Evolutionary conservation across 2,888 invertebrate species (phyloP), one percentile per base, ranked within the genome.

Genomic region (Cremastinae sp.): DNA sequence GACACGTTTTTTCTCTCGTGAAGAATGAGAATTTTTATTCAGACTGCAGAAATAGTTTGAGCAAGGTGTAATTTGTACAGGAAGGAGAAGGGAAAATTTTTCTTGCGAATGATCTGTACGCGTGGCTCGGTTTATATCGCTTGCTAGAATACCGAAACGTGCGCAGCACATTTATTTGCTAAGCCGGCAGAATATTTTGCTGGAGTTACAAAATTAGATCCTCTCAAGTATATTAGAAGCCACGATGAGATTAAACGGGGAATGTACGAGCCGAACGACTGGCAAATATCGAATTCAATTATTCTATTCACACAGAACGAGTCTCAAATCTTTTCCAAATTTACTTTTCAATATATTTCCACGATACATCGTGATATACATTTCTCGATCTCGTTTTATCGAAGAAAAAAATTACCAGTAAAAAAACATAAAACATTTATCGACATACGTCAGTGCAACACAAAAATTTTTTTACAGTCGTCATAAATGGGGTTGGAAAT

Each of bases 171-270:
- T 55, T 55, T 55, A 16, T 55, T 35, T 20, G 55, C 55, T 55
- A 55, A 55, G 9, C 55, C 16, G 9, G 55, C 55, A 9, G 55
- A 35, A 35, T 55, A 55, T 9, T 55, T 35, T 9, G 35, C 55
- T 55, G 55, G 55, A 12, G 55, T 35, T 55, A 55, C 55, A 35
- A 55, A 55, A 55, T 55, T 55, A 55, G 55, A 55, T 55, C 55
- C 35, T 12, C 55, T 55, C 28, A 35, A 35, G 55, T 35, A 35
- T 55, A 35, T 35, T n/a, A 55, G 12, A 20, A 12, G 28, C 12
- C 28, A 35, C 22, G 28, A 35, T 28, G 35, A 35, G 35, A 14
- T 55, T 55, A 55, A 55, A 55, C 55, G 12, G 28, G 35, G 55
- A 22, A 35, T 28, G 5, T 35, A 35, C 55, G 3, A 55, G 14